Evolutionary conservation across 2,888 invertebrate species (phyloP), one percentile per base, ranked within the genome.

Genomic region (Nymphalis c-album): DNA sequence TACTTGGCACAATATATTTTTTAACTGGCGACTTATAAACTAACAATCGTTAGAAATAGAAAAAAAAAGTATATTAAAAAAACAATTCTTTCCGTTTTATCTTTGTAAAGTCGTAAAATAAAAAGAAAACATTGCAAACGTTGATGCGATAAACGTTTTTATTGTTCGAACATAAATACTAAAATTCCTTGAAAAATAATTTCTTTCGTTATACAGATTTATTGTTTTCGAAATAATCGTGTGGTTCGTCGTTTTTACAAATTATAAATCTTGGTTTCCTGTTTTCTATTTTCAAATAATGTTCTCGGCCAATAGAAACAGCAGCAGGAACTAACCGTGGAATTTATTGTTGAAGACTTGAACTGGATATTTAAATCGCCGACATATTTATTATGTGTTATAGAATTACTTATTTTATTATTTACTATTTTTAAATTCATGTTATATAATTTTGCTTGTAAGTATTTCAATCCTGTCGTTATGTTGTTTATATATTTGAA

Each of bases 221-320:
- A 63, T 64, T 58, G 18, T 58, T 60, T 53, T 45, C 45, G 50
- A 46, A 60, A 53, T 45, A 45, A 60, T 46, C 51, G 26, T 31
- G 59, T 16, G 64, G 40, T 64, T n/a, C 13, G 55, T 55, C 69
- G 71, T 73, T 73, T 58, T 55, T 62, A 70, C 73, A 16, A 55
- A 31, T 55, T 55, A 16, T 55, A 48, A 18, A n/a, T 48, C 40
- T 22, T 1, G 13, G 22, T 20, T 51, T 51, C 13, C 22, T 22
- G 22, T 22, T 16, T 16, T 22, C 20, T 51, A 51, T 51, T 51
- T 16, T 13, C 20, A 22, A 13, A 16, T 51, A 13, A 22, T 16
- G 16, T 51, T 22, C 40, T 40, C 40, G 4, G 40, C 40, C 40
- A 40, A 40, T 40, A 40, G 10, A 40, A 40, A 13, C 3, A 22